Evolutionary conservation across 1,140 invertebrate species (phyloP), one percentile per base, ranked within the genome.

Genomic region (Drosophila kohkoa): DNA sequence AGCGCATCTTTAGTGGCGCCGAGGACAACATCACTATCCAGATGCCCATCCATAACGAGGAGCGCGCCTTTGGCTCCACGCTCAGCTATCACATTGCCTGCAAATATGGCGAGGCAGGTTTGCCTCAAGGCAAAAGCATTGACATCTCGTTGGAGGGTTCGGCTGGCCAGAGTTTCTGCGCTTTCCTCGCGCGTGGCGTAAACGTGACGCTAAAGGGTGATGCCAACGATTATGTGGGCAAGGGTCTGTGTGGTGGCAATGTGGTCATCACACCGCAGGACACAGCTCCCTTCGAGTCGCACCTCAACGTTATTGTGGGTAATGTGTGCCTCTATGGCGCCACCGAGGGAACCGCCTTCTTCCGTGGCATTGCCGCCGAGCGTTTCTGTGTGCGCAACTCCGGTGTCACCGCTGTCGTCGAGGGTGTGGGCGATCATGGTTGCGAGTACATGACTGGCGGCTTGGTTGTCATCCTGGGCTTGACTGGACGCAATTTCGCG

Each of bases 361-460:
- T 99, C 94, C 94, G 99, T 49, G 99, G 99, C 60, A 98, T 99
- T 80, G 98, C 98, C 10, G 98, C 98, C 5, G 99, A 99, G 93
- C 95, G 99, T 54, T 99, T 99, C 93, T 98, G 97, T 93, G 99
- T 99, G 11, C 94, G 99, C 71, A 99, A 99, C 93, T 99, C 98
- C 15, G 99, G 99, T 20, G 98, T 96, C 32, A 95, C 95, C 41
- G 98, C 98, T 1, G 98, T 99, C 15, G 94, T 96, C 69, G 96
- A 97, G 94, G 98, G 98, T 64, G 98, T 99, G 60, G 99, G 99
- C 54, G 99, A 99, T 94, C 99, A 99, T 93, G 99, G 98, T 30
- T 99, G 99, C 94, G 99, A 99, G 93, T 99, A 99, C 92, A 99
- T 99, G 99, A 99, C 99, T 45, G 99, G 98, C 28, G 98, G 98